phyloP scores from a whole-genome alignment of 1,140 invertebrate species.

The Episyrphus balteatus region DNA sequence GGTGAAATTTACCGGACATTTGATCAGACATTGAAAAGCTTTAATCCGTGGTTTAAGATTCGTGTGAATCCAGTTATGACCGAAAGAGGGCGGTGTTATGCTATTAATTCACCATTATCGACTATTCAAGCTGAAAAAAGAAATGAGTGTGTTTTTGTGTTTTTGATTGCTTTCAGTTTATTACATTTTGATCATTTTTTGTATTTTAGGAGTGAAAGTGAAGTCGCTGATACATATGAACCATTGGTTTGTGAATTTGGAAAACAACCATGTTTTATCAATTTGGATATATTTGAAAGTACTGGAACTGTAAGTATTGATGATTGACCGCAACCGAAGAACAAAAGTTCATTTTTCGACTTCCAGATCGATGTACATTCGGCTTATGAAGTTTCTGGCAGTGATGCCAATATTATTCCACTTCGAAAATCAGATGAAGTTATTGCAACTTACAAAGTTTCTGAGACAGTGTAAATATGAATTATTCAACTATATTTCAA shows the following conservation, averaged over 20 bases:
- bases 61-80: slow-evolving; percentile 42
- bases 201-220: slow-evolving; percentile 10
- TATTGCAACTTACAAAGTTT: slow-evolving; percentile 28
- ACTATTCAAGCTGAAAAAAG: slow-evolving; percentile 21
- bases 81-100: slow-evolving; percentile 52
- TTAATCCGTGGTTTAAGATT: slow-evolving; percentile 32
- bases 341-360: not conserved
- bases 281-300: slow-evolving; percentile 31
- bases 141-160: not conserved
- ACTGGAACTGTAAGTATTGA: slow-evolving; percentile 20
- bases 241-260: slow-evolving; percentile 28
- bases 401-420: slow-evolving; percentile 22
- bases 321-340: not conserved
- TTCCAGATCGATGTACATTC: slow-evolving; percentile 30
- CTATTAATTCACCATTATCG: slow-evolving; percentile 45
- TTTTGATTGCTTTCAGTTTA: not conserved
- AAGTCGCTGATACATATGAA: slow-evolving; percentile 14
- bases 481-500: not conserved
- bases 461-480: slow-evolving; percentile 31
- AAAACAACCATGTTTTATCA: slow-evolving; percentile 32
- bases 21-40: slow-evolving; percentile 37
- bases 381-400: slow-evolving; percentile 28
- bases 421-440: slow-evolving; percentile 33
- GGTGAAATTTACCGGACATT: slow-evolving; percentile 36
- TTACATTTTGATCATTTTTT: too few species aligned